These are phyloP conservation scores for Cryptotermes secundus DNA, from an alignment of 1,140 invertebrate species.

Conservation along the genomic window DNA sequence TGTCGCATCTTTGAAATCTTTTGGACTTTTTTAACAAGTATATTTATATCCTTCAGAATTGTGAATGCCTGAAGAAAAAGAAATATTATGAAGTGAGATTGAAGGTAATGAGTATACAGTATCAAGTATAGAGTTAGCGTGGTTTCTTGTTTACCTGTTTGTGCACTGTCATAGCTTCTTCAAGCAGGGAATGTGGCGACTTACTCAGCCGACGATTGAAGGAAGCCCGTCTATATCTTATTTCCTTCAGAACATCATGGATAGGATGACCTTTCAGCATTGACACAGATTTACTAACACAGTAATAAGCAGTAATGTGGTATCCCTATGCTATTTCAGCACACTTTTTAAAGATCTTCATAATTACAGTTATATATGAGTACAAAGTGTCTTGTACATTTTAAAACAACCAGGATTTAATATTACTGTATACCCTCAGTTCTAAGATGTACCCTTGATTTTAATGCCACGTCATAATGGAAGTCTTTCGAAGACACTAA, in stretches of 20 bases:
- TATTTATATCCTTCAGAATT: neutral
- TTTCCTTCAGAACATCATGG: neutral
- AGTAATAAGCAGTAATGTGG: too few relatives aligned
- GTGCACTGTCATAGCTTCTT: neutral
- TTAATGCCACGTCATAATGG: too few relatives aligned
- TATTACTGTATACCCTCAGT: too few relatives aligned
- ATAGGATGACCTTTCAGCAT: neutral
- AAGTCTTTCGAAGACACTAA: too few relatives aligned
- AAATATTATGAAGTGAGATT: too few relatives aligned
- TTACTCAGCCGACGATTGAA: neutral
- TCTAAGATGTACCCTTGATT: too few relatives aligned
- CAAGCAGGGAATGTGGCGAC: neutral
- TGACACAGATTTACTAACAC: neutral
- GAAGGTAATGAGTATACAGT: neutral
- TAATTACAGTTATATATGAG: too few relatives aligned
- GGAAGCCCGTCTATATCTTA: neutral
- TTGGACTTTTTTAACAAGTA: neutral
- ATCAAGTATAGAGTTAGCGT: neutral
- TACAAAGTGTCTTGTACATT: too few relatives aligned
- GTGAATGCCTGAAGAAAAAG: neutral
- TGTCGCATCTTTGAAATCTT: neutral
- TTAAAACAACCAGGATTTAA: too few relatives aligned
- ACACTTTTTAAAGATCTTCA: too few relatives aligned
- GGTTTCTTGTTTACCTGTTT: neutral
- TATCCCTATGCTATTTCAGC: too few relatives aligned